Evolutionary conservation across 2,113 vertebrate species (phyloP).

Genomic region (Glareola pratincola): DNA sequence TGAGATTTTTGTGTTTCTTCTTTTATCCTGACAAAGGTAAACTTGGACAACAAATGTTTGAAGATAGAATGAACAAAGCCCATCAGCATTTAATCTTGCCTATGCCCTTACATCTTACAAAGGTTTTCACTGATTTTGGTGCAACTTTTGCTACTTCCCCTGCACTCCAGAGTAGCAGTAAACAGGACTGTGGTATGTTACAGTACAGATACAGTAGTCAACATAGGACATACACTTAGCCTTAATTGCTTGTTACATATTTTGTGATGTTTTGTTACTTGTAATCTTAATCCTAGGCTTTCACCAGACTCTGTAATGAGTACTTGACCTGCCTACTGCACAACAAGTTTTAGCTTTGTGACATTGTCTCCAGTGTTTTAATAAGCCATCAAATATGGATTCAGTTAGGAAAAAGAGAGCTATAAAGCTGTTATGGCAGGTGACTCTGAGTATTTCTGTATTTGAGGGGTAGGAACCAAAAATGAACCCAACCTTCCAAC

Average conservation of each 20-base stretch:
- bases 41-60: not conserved
- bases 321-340: not conserved
- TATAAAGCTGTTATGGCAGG: not conserved
- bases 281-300: not conserved
- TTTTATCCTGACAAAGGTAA: not conserved
- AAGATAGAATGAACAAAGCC: not conserved
- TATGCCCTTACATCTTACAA: not conserved
- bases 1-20: slow-evolving; percentile 27
- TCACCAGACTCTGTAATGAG: not conserved
- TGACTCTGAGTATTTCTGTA: not conserved
- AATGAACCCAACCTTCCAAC: not conserved
- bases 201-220: not conserved
- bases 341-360: not conserved
- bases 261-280: not conserved
- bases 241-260: not conserved
- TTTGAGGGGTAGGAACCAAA: not conserved
- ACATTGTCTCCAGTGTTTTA: not conserved
- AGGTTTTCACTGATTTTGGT: not conserved
- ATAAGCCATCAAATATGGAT: not conserved
- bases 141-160: not conserved
- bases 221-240: not conserved
- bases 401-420: not conserved
- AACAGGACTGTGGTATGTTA: not conserved
- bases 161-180: not conserved
- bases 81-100: not conserved